Conservation (phyloP, 2,113 vertebrate species). For the Chascanopsetta lugubris region DNA sequence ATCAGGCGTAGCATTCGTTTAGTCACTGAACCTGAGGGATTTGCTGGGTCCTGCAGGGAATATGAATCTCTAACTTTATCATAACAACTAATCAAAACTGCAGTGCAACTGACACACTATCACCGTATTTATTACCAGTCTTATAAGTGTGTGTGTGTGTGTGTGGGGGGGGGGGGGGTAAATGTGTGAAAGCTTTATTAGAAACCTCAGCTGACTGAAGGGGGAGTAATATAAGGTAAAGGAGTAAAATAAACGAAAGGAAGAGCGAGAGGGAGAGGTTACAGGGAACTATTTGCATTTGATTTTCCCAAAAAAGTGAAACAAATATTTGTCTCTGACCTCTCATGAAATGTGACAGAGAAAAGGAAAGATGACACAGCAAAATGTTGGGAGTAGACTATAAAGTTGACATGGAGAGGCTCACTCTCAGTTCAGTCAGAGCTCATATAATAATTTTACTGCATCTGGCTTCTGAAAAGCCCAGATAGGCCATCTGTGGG, state of each 20-base stretch:
- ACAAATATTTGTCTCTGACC: neutral
- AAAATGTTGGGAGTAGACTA: neutral
- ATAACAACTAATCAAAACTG: constrained; percentile 27
- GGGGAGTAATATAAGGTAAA: neutral
- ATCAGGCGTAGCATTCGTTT: constrained; percentile 50
- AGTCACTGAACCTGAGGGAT: constrained; percentile 43
- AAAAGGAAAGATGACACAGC: neutral
- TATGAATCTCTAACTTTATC: constrained; percentile 18
- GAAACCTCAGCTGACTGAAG: neutral
- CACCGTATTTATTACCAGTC: neutral
- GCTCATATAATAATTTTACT: too few species aligned
- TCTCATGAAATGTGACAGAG: neutral
- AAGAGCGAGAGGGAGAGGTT: neutral
- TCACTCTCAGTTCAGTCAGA: neutral
- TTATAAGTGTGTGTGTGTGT: too few species aligned
- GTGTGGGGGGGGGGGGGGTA: too few species aligned
- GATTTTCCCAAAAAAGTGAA: neutral
- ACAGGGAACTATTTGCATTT: neutral
- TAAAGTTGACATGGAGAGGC: neutral
- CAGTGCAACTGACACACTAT: neutral
- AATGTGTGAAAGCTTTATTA: neutral
- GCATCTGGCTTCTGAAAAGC: too few species aligned
- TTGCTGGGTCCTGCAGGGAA: constrained; percentile 38
- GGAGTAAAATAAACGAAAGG: neutral
- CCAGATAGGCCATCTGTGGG: too few species aligned